Conservation (phyloP, 2,888 invertebrate species). For the Callimorpha dominula region DNA sequence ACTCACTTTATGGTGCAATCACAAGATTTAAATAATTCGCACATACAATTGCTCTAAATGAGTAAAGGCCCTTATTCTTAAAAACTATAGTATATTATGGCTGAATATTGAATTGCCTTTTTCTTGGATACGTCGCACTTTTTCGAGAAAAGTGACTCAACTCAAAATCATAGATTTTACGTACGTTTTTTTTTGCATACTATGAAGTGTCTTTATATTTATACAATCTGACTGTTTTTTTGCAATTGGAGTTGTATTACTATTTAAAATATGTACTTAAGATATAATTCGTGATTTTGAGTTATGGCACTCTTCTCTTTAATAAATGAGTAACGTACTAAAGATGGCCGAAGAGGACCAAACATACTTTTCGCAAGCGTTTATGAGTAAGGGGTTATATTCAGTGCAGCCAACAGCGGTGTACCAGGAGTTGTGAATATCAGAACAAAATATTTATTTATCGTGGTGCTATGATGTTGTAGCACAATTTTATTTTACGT, state of each 20-base stretch:
- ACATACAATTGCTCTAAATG: background rate
- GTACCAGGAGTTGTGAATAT: slow-evolving; percentile 73
- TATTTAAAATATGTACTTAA: background rate
- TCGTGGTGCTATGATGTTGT: slow-evolving; percentile 75
- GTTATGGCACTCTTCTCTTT: background rate
- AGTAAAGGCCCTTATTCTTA: background rate
- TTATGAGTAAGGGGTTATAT: slow-evolving; percentile 2
- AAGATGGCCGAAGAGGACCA: background rate
- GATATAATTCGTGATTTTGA: background rate
- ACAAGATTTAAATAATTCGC: background rate
- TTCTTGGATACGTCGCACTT: background rate
- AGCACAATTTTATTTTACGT: slow-evolving; percentile 72
- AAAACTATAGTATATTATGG: background rate
- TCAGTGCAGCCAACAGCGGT: slow-evolving; percentile 29
- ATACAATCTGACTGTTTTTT: background rate
- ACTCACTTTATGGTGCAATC: background rate
- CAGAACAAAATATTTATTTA: slow-evolving; percentile 72
- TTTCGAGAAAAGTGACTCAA: background rate
- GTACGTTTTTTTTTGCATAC: background rate
- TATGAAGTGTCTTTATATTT: background rate
- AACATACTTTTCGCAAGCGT: background rate
- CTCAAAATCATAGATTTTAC: background rate
- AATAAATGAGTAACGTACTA: background rate
- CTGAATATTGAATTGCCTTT: background rate
- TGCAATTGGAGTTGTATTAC: background rate